Percentiles rank a stretch among this genome's conserved stretches.
These are phyloP conservation scores for Colistium nudipinnis DNA, from an alignment of 2,113 vertebrate species.

Conservation along the genomic window DNA sequence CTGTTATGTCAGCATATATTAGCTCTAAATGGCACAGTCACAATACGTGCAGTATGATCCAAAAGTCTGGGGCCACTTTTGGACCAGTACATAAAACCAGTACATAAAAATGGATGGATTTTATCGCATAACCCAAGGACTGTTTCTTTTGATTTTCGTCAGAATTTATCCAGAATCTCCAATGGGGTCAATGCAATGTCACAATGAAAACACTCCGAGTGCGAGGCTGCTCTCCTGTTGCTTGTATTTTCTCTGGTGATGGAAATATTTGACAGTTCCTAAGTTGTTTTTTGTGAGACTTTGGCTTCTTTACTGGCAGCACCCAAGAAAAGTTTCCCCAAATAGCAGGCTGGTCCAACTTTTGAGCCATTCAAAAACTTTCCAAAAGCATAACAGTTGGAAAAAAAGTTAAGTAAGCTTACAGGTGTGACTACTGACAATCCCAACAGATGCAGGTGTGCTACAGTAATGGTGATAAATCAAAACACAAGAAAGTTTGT, in stretches of 20 bases:
- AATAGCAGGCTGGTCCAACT: background rate
- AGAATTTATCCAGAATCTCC: background rate
- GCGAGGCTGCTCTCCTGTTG: background rate
- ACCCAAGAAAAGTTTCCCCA: background rate
- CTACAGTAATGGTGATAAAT: slow-evolving; percentile 24
- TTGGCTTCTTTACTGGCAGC: background rate
- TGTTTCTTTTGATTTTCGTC: slow-evolving; percentile 6
- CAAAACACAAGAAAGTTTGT: slow-evolving; percentile 14
- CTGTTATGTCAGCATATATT: background rate
- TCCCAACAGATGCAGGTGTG: slow-evolving; percentile 13
- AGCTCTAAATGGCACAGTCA: slow-evolving; percentile 4
- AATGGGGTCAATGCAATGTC: background rate
- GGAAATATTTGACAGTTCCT: background rate
- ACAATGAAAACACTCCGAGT: background rate
- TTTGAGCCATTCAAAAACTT: background rate
- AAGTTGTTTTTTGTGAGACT: background rate
- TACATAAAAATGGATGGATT: background rate
- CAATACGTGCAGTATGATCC: background rate
- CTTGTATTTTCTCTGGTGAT: slow-evolving; percentile 4
- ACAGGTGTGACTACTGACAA: background rate
- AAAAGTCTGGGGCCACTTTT: background rate
- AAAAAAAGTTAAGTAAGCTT: slow-evolving; percentile 3
- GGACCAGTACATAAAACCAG: slow-evolving; percentile 8
- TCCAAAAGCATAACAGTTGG: background rate
- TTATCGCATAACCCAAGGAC: background rate